Percentiles rank a stretch among this genome's conserved stretches.
phyloP scores from a whole-genome alignment of 2,113 vertebrate species.

The Podilymbus podiceps region DNA sequence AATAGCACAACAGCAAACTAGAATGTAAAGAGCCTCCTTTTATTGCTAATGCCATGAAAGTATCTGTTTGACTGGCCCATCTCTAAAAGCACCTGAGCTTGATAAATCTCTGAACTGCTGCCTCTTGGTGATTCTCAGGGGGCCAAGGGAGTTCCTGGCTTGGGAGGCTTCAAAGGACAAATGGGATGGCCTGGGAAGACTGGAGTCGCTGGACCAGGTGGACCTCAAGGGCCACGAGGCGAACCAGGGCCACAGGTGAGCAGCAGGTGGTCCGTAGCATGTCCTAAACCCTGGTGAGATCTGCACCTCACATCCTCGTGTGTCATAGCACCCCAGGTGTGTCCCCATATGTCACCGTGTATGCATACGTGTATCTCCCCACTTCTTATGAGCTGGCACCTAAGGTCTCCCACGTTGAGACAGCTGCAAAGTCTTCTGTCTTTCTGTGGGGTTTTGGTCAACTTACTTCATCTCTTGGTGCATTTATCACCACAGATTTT shows the following conservation, averaged over 20 bases:
- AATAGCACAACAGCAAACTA: background rate
- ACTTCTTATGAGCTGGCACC: background rate
- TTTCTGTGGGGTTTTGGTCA: background rate
- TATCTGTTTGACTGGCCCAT: background rate
- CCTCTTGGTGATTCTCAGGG: slow-evolving; percentile 69
- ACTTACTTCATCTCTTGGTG: background rate
- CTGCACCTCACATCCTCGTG: background rate
- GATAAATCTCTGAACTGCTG: background rate
- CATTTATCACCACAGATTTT: fast-evolving
- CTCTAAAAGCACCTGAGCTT: background rate
- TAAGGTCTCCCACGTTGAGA: background rate
- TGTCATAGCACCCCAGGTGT: background rate
- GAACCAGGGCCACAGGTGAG: slow-evolving; percentile 79
- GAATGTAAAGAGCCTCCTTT: background rate
- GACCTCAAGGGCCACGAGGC: slow-evolving; percentile 72
- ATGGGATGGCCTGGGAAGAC: slow-evolving; percentile 72
- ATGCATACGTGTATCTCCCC: no score
- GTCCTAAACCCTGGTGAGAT: background rate
- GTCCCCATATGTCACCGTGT: background rate
- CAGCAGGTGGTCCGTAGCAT: background rate
- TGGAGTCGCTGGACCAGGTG: slow-evolving; percentile 70
- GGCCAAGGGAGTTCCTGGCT: slow-evolving; percentile 77
- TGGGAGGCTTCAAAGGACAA: slow-evolving; percentile 85
- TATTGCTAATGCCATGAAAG: background rate
- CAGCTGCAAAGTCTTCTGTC: background rate